Conservation (phyloP, 2,888 invertebrate species). For the Apotomis capreana region DNA sequence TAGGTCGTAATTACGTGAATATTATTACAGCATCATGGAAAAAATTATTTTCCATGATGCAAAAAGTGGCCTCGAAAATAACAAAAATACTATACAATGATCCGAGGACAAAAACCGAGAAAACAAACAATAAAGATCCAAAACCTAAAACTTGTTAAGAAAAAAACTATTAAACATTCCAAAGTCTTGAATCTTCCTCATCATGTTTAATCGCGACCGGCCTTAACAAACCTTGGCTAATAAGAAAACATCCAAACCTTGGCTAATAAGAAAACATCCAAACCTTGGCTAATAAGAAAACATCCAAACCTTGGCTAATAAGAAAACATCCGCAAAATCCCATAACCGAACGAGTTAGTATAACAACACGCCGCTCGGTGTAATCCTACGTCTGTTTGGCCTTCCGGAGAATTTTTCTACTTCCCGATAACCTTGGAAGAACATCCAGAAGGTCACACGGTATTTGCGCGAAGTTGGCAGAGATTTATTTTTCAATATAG, state of each 20-base stretch:
- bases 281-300: conserved; percentile 24
- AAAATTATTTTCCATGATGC: too few species aligned
- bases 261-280: too few species aligned
- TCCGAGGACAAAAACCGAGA: too few species aligned
- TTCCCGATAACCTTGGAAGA: conserved; percentile 34
- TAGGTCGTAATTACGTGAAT: too few species aligned
- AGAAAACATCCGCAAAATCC: conserved; percentile 25
- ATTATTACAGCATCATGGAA: too few species aligned
- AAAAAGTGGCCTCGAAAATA: too few species aligned
- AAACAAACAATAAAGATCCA: not conserved
- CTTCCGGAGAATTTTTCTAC: conserved; percentile 29
- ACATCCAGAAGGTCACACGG: conserved; percentile 32
- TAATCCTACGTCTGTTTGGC: conserved; percentile 31
- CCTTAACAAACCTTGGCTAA: not conserved
- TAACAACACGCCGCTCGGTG: conserved; percentile 7
- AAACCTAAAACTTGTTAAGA: not conserved
- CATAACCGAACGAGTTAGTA: conserved; percentile 22
- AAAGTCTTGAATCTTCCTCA: not conserved
- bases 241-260: too few species aligned
- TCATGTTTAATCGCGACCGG: conserved; percentile 10
- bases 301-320: conserved; percentile 28
- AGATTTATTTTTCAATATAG: conserved; percentile 18
- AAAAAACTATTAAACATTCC: not conserved
- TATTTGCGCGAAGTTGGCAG: conserved; percentile 24
- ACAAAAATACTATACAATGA: too few species aligned